Evolutionary conservation across 2,888 invertebrate genomes (phyloP).

Genomic region (Anoncus sp.): DNA sequence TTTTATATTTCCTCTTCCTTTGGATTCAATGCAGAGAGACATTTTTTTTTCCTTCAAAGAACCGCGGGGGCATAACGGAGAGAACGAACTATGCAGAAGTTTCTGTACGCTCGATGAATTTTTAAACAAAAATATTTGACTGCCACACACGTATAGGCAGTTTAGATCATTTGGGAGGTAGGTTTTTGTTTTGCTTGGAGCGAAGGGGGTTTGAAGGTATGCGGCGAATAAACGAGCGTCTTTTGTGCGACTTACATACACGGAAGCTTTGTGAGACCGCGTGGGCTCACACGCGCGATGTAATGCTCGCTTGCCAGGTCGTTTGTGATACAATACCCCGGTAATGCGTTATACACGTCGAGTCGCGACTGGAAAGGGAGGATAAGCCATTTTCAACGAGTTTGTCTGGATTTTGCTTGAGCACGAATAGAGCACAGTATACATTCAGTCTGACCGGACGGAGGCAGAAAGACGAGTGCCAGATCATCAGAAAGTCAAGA

Average conservation of each 20-base stretch:
- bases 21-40: background rate
- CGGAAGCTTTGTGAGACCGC: constrained; percentile 56
- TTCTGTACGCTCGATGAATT: constrained; percentile 14
- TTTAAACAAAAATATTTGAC: constrained; percentile 18
- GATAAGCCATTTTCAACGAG: constrained; percentile 61
- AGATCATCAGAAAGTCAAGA: background rate
- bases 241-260: constrained; percentile 47
- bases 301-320: constrained; percentile 55
- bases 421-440: constrained; percentile 36
- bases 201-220: constrained; percentile 33
- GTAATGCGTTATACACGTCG: constrained; percentile 52
- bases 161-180: constrained; percentile 43
- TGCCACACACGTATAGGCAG: constrained; percentile 38
- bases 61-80: background rate
- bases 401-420: constrained; percentile 54
- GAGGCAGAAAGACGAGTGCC: constrained; percentile 35
- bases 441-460: constrained; percentile 31
- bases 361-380: constrained; percentile 41
- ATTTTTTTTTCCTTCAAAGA: background rate
- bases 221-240: constrained; percentile 55
- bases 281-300: constrained; percentile 50
- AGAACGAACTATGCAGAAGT: background rate
- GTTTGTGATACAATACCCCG: constrained; percentile 56
- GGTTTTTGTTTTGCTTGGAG: constrained; percentile 24
- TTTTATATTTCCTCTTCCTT: background rate